phyloP scores from a whole-genome alignment of 64 coral and sea anemone genomes.

The Montipora efflorescens region DNA sequence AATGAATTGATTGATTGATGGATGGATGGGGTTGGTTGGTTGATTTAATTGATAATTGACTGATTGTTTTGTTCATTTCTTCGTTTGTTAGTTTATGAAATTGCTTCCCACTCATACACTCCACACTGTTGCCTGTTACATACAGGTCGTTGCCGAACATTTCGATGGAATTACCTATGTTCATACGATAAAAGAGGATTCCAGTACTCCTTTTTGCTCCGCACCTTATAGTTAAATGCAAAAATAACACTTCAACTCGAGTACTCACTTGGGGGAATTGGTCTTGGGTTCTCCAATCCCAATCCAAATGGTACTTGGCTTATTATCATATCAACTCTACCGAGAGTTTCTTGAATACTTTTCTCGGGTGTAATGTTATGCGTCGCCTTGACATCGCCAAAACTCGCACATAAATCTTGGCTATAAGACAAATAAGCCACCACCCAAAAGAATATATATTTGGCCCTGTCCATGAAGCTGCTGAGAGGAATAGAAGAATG shows the following conservation, averaged over 20 bases:
- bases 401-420: background rate
- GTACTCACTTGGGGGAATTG: slow-evolving; percentile 66
- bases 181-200: too few species aligned
- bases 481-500: background rate
- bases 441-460: slow-evolving; percentile 3
- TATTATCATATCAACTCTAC: slow-evolving; percentile 64
- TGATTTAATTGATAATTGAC: too few species aligned
- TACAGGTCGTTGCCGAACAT: too few species aligned
- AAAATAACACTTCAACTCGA: background rate
- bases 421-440: background rate
- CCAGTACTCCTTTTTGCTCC: too few species aligned
- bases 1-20: too few species aligned
- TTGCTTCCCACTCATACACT: too few species aligned
- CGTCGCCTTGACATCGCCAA: slow-evolving; percentile 31
- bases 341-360: slow-evolving; percentile 47
- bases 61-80: too few species aligned
- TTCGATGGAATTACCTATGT: too few species aligned
- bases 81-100: too few species aligned
- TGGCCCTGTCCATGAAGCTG: slow-evolving; percentile 36
- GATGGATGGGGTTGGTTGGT: too few species aligned
- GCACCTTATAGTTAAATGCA: too few species aligned
- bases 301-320: slow-evolving; percentile 43
- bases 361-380: slow-evolving; percentile 64
- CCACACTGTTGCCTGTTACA: too few species aligned
- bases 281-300: slow-evolving; percentile 33